phyloP scores from a whole-genome alignment of 2,113 vertebrate species.

The Sorex fumeus region DNA sequence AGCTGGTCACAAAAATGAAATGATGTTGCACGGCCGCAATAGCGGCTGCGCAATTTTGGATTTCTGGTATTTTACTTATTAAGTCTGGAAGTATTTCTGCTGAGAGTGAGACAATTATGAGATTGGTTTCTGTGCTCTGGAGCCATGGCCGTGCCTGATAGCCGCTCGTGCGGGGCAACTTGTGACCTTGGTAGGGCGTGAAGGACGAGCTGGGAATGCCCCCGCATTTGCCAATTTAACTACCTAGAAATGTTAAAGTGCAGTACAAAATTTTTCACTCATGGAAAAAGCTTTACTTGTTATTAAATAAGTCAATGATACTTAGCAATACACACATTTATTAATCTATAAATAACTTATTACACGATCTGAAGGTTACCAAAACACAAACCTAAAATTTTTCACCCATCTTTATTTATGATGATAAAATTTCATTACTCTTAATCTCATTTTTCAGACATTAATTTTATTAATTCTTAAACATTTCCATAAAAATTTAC shows the following conservation, averaged over 20 bases:
- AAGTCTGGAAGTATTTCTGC: no score
- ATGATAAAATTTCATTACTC: neutral
- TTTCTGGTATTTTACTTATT: no score
- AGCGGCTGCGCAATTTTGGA: no score
- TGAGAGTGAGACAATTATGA: no score
- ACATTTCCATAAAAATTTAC: neutral
- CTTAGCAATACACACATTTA: neutral
- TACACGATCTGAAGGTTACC: neutral
- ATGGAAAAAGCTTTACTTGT: neutral
- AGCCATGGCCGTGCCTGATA: no score
- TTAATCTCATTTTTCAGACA: neutral
- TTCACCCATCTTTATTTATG: neutral
- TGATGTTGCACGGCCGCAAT: no score
- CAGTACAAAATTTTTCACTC: neutral
- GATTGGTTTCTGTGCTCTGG: no score
- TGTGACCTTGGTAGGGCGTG: no score
- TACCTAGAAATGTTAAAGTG: neutral
- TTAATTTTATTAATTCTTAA: neutral
- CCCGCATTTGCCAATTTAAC: no score
- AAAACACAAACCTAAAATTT: neutral
- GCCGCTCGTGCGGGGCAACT: no score
- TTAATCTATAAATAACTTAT: constrained; percentile 5
- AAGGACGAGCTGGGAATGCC: no score
- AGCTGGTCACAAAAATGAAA: no score
- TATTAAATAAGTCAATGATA: neutral